Evolutionary conservation across 2,797 vertebrate genomes (phyloP).

Genomic region (Melopsittacus undulatus): DNA sequence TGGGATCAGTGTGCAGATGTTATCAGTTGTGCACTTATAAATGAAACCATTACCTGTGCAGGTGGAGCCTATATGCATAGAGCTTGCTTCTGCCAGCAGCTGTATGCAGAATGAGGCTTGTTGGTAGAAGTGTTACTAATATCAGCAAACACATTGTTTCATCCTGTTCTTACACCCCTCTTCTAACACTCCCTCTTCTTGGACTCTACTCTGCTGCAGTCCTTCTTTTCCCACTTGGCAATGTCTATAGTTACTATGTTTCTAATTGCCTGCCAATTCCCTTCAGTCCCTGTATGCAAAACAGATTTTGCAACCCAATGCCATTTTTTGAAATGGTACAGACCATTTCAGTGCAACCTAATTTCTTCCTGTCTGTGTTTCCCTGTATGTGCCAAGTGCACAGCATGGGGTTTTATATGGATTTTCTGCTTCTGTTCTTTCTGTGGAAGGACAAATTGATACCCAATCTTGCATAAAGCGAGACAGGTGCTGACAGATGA

Average conservation of each 20-base stretch:
- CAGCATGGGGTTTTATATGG: neutral
- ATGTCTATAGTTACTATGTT: neutral
- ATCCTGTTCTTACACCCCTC: neutral
- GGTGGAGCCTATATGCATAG: neutral
- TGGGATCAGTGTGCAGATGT: neutral
- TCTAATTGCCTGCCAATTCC: neutral
- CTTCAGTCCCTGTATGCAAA: neutral
- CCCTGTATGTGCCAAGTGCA: neutral
- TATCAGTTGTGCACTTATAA: neutral
- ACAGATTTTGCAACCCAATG: neutral
- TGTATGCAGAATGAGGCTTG: neutral
- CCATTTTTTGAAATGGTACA: neutral
- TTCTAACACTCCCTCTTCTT: neutral
- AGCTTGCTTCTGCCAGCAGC: neutral
- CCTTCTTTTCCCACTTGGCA: neutral
- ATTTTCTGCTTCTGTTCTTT: neutral
- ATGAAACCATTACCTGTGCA: neutral
- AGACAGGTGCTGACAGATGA: conserved; percentile 10
- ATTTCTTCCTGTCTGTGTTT: neutral
- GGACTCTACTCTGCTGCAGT: neutral
- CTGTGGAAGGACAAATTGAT: neutral
- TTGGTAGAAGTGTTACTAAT: neutral
- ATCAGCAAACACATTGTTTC: neutral
- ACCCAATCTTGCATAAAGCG: neutral
- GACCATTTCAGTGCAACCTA: neutral